A percentile compares a stretch with the other conserved stretches of the same genome.
phyloP scores from a whole-genome alignment of 2,888 invertebrate species.

The Polyommatus icarus region DNA sequence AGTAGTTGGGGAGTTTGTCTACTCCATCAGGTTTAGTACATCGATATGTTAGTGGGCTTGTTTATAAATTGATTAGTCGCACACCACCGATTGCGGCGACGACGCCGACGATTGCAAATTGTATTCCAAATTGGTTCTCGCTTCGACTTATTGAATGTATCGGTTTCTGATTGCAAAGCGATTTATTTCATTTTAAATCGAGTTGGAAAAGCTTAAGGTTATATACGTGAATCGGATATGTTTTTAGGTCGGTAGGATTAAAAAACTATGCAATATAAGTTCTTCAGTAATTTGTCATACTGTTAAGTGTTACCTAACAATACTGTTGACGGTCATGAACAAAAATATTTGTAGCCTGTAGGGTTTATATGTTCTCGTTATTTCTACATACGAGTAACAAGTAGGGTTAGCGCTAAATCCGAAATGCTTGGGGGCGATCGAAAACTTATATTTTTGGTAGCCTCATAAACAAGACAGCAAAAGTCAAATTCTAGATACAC shows the following conservation, averaged over 20 bases:
- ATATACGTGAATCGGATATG: not conserved
- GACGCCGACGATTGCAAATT: constrained; percentile 25
- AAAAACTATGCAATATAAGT: not conserved
- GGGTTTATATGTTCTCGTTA: too few relatives aligned
- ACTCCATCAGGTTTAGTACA: constrained; percentile 20
- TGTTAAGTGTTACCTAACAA: too few relatives aligned
- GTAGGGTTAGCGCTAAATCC: too few relatives aligned
- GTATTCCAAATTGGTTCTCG: constrained; percentile 26
- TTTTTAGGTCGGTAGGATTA: not conserved
- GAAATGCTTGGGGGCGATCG: too few relatives aligned
- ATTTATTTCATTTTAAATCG: constrained; percentile 19
- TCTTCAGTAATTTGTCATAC: too few relatives aligned
- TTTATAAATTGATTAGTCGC: constrained; percentile 29
- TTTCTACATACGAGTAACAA: too few relatives aligned
- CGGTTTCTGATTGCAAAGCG: constrained; percentile 15
- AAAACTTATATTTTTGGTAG: too few relatives aligned
- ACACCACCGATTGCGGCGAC: constrained; percentile 12
- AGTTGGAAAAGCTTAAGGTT: not conserved
- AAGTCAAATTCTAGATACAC: too few relatives aligned
- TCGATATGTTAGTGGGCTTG: constrained; percentile 9
- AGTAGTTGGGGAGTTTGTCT: not conserved
- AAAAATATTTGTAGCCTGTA: too few relatives aligned
- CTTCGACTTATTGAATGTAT: constrained; percentile 18
- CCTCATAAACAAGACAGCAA: too few relatives aligned
- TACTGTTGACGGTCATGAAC: too few relatives aligned